phyloP scores from a whole-genome alignment of 35 echinoderm and acorn worm genomes.

The Ophiothrix spiculata region DNA sequence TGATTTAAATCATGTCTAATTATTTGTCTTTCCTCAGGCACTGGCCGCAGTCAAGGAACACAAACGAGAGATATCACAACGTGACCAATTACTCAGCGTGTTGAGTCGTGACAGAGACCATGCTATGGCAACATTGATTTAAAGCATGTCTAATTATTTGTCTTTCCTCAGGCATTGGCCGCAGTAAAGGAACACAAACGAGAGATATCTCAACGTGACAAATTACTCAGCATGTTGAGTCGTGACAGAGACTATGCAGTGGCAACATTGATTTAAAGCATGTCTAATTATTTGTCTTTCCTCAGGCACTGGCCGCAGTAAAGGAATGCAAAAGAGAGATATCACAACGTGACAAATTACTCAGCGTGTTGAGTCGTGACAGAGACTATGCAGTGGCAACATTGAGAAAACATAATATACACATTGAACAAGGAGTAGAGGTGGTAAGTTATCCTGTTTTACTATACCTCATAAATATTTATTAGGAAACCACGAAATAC shows the following conservation, averaged over 20 bases:
- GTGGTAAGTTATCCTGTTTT: constrained; percentile 41
- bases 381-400: constrained; percentile 75
- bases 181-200: constrained; percentile 68
- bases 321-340: constrained; percentile 80
- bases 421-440: constrained; percentile 43
- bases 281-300: no score
- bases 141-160: no score
- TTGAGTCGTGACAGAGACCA: constrained; percentile 54
- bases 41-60: constrained; percentile 70
- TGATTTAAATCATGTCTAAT: no score
- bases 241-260: constrained; percentile 59
- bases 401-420: constrained; percentile 61
- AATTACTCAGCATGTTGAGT: constrained; percentile 57
- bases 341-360: constrained; percentile 59
- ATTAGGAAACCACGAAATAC: no score
- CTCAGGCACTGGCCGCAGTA: constrained; percentile 67
- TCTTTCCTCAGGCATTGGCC: constrained; percentile 81
- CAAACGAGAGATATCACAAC: constrained; percentile 65
- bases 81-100: constrained; percentile 63
- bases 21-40: no score
- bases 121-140: constrained; percentile 75
- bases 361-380: constrained; percentile 44
- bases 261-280: no score
- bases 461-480: no score
- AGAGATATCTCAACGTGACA: constrained; percentile 63